Percentiles rank a stretch among this genome's conserved stretches.
phyloP scores from a whole-genome alignment of 2,888 invertebrate genomes.

The Synanthedon myopaeformis region DNA sequence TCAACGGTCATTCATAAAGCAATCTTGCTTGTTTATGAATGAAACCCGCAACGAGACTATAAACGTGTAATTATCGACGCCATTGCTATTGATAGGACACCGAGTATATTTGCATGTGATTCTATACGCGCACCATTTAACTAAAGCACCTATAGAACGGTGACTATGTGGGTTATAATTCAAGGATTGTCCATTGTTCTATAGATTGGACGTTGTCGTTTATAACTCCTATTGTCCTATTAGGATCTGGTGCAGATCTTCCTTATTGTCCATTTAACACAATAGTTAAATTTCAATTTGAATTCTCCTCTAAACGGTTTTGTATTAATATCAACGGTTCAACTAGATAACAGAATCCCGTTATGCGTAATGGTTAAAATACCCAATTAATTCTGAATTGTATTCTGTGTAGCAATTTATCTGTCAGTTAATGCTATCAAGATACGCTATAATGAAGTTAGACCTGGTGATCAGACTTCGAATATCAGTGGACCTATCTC shows the following conservation, averaged over 20 bases:
- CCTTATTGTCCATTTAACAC: conserved; percentile 1
- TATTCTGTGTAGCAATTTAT: neutral
- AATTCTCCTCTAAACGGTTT: neutral
- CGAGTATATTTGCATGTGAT: conserved; percentile 43
- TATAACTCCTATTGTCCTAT: conserved; percentile 33
- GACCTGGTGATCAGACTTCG: neutral
- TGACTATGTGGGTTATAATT: conserved; percentile 17
- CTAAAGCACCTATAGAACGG: neutral
- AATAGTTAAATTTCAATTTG: neutral
- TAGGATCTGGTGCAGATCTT: conserved; percentile 5
- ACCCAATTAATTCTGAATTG: neutral
- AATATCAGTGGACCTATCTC: neutral
- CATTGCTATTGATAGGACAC: conserved; percentile 40
- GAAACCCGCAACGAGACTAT: conserved; percentile 39
- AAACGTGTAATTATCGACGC: conserved; percentile 55
- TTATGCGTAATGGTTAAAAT: neutral
- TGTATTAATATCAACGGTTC: neutral
- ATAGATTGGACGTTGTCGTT: conserved; percentile 40
- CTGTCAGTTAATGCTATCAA: neutral
- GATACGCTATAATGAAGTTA: neutral
- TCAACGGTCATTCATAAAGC: conserved; percentile 59
- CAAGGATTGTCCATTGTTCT: conserved; percentile 46
- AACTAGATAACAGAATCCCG: neutral
- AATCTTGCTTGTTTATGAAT: conserved; percentile 62
- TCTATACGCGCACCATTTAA: conserved; percentile 2